Evolutionary conservation across 2,888 invertebrate genomes (phyloP).

Genomic region (Chalcosyrphus nemorum): DNA sequence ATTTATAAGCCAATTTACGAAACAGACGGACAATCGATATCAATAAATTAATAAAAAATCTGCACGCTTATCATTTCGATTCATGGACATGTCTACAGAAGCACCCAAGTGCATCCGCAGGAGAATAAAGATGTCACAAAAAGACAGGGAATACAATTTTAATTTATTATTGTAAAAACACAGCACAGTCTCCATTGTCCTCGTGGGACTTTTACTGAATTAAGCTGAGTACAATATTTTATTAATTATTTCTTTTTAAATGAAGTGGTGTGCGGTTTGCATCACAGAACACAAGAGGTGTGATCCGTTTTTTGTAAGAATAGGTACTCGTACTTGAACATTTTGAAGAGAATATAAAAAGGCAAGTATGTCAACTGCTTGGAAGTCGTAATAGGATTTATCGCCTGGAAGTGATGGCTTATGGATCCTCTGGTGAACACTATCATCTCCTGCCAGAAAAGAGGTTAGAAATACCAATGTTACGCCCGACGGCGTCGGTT

Average conservation of each 20-base stretch:
- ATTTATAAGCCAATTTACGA: too few relatives aligned
- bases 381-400: constrained; percentile 56
- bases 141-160: too few relatives aligned
- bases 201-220: background rate
- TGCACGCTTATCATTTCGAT: too few relatives aligned
- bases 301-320: too few relatives aligned
- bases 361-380: constrained; percentile 52
- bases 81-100: too few relatives aligned
- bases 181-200: background rate
- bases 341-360: background rate
- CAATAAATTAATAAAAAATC: too few relatives aligned
- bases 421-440: background rate
- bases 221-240: background rate
- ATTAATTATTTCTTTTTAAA: constrained; percentile 18
- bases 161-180: background rate
- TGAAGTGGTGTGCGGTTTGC: too few relatives aligned
- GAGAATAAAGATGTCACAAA: too few relatives aligned
- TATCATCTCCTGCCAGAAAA: background rate
- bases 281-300: too few relatives aligned
- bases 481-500: background rate
- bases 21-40: too few relatives aligned
- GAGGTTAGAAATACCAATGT: constrained; percentile 18
- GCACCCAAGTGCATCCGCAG: too few relatives aligned
- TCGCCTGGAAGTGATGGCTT: background rate
- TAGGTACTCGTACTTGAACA: too few relatives aligned